Evolutionary conservation across 2,797 vertebrate species (phyloP).

Genomic region (Lophius americanus): DNA sequence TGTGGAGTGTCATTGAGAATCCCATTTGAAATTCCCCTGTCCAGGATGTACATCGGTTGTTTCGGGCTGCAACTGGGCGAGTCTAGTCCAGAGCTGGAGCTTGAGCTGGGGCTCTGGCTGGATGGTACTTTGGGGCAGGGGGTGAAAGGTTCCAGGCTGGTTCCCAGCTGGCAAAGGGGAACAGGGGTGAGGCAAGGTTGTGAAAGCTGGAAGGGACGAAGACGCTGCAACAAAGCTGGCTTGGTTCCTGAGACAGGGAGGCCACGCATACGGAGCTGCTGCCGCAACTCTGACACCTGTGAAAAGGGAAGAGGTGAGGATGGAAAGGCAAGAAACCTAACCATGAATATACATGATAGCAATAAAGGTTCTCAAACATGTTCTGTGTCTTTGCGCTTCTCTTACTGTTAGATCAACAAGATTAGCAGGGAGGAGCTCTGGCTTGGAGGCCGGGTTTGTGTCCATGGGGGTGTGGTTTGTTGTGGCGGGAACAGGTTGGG

Average conservation of each 20-base stretch:
- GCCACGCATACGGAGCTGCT: constrained; percentile 90
- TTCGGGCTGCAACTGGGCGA: constrained; percentile 66
- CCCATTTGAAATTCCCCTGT: constrained; percentile 63
- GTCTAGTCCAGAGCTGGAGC: constrained; percentile 68
- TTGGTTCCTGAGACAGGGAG: constrained; percentile 93
- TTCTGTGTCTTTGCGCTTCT: constrained; percentile 17
- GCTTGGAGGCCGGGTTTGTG: constrained; percentile 71
- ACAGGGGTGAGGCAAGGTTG: constrained; percentile 72
- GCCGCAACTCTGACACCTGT: constrained; percentile 91
- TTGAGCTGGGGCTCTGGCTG: constrained; percentile 67
- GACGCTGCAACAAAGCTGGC: constrained; percentile 87
- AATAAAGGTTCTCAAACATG: neutral
- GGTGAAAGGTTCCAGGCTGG: constrained; percentile 58
- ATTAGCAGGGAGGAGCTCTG: constrained; percentile 85
- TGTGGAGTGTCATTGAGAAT: constrained; percentile 49
- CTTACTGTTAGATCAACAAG: constrained; percentile 87
- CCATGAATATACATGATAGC: neutral
- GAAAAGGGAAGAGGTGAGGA: neutral
- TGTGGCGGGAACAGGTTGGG: constrained; percentile 68
- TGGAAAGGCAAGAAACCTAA: neutral
- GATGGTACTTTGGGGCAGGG: constrained; percentile 48
- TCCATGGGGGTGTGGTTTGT: constrained; percentile 66
- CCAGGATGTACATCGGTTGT: constrained; percentile 68
- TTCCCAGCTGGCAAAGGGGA: constrained; percentile 77
- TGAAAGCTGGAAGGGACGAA: constrained; percentile 85